Conservation (phyloP, 2,888 invertebrate genomes). For the Tuberolachnus salignus region DNA sequence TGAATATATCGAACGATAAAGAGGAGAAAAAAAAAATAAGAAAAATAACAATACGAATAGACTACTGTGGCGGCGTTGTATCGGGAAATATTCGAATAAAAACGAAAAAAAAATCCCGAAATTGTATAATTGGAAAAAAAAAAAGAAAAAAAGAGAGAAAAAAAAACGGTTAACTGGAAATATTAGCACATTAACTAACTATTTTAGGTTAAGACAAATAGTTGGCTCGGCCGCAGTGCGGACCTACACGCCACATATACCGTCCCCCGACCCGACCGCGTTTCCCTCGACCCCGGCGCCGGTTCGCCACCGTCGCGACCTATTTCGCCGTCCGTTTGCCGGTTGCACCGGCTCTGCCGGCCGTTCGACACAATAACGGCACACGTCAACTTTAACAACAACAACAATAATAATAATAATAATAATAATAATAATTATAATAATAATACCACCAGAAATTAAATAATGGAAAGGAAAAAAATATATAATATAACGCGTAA, state of each 20-base stretch:
- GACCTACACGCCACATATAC: conserved; percentile 35
- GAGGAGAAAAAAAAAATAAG: no score
- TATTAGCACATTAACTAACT: conserved; percentile 24
- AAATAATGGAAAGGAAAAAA: no score
- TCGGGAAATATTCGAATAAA: no score
- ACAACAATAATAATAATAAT: no score
- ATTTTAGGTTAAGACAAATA: conserved; percentile 50
- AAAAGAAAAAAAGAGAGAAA: no score
- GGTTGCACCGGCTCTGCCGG: conserved; percentile 28
- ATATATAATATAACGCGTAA: no score
- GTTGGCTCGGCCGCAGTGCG: conserved; percentile 53
- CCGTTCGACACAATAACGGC: conserved; percentile 48
- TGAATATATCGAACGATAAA: no score
- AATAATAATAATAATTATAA: no score
- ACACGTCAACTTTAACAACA: conserved; percentile 25
- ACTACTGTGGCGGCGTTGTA: no score
- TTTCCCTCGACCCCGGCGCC: conserved; percentile 1
- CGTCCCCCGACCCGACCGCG: conserved; percentile 9
- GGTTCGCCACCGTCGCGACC: conserved; percentile 36
- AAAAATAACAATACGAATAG: neutral
- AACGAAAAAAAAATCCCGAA: no score
- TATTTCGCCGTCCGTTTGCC: conserved; percentile 47
- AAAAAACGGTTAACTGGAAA: conserved; percentile 17
- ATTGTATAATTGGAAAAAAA: no score
- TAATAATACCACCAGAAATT: no score